These are phyloP conservation scores for Andrena haemorrhoa DNA, from an alignment of 2,888 invertebrate genomes.

Conservation along the genomic window DNA sequence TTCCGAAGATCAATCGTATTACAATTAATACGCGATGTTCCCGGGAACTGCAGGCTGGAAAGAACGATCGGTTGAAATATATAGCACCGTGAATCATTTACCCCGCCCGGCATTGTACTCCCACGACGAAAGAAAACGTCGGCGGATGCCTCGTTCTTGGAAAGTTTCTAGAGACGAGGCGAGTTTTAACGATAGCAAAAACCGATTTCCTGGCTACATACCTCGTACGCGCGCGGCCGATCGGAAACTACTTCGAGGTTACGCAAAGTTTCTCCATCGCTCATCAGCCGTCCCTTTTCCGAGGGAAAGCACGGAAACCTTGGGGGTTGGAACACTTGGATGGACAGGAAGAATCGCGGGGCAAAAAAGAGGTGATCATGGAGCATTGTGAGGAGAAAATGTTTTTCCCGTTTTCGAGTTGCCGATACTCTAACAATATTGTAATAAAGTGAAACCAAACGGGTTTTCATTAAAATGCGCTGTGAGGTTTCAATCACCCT, in stretches of 20 bases:
- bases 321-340: constrained; percentile 44
- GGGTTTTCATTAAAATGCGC: no score
- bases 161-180: constrained; percentile 42
- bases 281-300: constrained; percentile 56
- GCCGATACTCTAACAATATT: background rate
- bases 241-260: constrained; percentile 66
- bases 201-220: constrained; percentile 40
- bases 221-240: constrained; percentile 51
- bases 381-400: background rate
- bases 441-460: background rate
- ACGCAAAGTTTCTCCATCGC: constrained; percentile 69
- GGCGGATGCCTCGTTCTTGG: constrained; percentile 11
- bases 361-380: background rate
- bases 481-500: no score
- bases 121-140: constrained; percentile 18
- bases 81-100: constrained; percentile 24
- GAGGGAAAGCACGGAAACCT: constrained; percentile 35
- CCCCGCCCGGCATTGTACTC: constrained; percentile 20
- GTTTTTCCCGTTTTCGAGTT: background rate
- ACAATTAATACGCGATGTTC: constrained; percentile 30
- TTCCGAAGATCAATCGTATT: constrained; percentile 41
- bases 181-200: constrained; percentile 60
- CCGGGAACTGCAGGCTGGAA: constrained; percentile 6
- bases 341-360: constrained; percentile 27
- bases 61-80: constrained; percentile 18